Percentiles rank a stretch among this genome's conserved stretches.
These are phyloP conservation scores for Kryptopterus vitreolus DNA, from an alignment of 2,797 vertebrate species.

Conservation along the genomic window DNA sequence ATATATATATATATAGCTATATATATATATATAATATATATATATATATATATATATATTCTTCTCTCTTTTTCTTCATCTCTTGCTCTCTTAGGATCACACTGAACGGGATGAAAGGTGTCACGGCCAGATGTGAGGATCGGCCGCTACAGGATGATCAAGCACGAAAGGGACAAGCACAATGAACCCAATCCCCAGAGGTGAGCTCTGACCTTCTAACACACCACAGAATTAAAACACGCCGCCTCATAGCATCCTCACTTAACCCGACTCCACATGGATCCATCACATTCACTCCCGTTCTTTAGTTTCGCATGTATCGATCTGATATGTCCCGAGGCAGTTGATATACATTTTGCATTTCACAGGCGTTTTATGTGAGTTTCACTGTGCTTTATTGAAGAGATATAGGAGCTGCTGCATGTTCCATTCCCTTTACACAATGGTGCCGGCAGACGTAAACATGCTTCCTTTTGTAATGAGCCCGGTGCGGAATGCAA, in stretches of 20 bases:
- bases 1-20: no score
- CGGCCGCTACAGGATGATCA: slow-evolving; percentile 98
- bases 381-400: neutral
- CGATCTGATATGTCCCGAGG: neutral
- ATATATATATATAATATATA: no score
- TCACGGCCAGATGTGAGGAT: slow-evolving; percentile 94
- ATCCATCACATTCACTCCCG: neutral
- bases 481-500: neutral
- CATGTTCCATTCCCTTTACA: neutral
- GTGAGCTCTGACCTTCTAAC: slow-evolving; percentile 69
- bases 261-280: slow-evolving; percentile 3
- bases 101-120: slow-evolving; percentile 97
- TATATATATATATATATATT: no score
- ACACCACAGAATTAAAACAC: slow-evolving; percentile 15
- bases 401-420: slow-evolving; percentile 5
- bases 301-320: neutral
- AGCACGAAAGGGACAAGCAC: slow-evolving; percentile 98
- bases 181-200: slow-evolving; percentile 99
- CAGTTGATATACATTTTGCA: slow-evolving; percentile 12
- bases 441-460: neutral
- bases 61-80: slow-evolving; percentile 35
- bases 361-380: slow-evolving; percentile 3
- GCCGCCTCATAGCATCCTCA: neutral
- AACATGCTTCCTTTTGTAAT: neutral
- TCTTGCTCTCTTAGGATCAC: slow-evolving; percentile 80